Base-by-base conservation (phyloP, 2,113 vertebrate species). In the Cygnus buccinator region DNA sequence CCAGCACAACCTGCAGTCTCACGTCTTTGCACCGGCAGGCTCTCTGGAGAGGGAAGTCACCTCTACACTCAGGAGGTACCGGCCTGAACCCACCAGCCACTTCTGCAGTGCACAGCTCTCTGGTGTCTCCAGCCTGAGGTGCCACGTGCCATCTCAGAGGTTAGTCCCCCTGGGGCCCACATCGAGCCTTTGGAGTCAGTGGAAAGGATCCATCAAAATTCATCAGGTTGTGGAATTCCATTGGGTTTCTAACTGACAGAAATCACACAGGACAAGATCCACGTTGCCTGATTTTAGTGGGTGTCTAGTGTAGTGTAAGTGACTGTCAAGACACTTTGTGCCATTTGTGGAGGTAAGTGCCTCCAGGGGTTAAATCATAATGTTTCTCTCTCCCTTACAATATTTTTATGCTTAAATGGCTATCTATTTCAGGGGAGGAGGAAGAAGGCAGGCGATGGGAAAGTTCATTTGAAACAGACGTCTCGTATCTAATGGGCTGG, bases 321-420 rank as follows among this genome's bases (percentile, higher is more conserved):
- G 75, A 84, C 59, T 84, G 70, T 50, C 76, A 84, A 90, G 41
- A 41, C 41, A 63, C n/a, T 92, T 86, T 43, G 77, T 59, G 84
- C 50, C 12, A 4, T 37, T 77, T 35, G 31, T 59, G 65, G 87
- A 90, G 43, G 17, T 46, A 80, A 83, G 52, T 89, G 68, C 41
- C 79, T 88, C 65, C 59, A 74, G 79, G 19, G 22, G 65, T 88
- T 95, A 90, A 90, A 90, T 92, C 33, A 62, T 79, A 83, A 76
- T 59, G 28, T 87, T 92, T 84, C 58, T 90, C 54, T 91, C 72
- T 86, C 50, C 19, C 21, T 89, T 77, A 67, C 31, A 13, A 86
- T 86, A 77, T 59, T 93, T 94, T 93, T 86, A 92, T 78, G 86
- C 65, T 86, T 92, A 87, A 86, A 74, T 89, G 73, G n/a, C 33